Base-by-base conservation (phyloP, 1,140 invertebrate species). In the Heliothis virescens region DNA sequence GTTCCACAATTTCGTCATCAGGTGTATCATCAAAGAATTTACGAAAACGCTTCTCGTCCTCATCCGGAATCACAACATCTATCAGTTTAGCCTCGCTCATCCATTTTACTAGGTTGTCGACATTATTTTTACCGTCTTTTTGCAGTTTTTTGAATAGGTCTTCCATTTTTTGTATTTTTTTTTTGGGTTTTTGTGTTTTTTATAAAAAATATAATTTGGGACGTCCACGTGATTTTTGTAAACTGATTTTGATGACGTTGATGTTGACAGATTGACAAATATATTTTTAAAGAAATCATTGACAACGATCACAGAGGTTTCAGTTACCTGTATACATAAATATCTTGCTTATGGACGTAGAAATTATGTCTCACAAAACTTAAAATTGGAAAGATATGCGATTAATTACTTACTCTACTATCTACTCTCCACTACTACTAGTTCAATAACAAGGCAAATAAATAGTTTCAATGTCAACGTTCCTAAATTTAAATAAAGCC, bases 111-210 rank as follows among this genome's bases (percentile, higher is more conserved):
- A 60, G 12, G 57, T 29, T 60, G 12, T 29, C 57, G 1, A 60
- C 57, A 13, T 12, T 60, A 15, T 60, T 60, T 13, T 60, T 60
- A 13, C 57, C 57, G 21, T 60, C 57, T 26, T 60, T 60, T 29
- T 60, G 57, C 12, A 60, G 57, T 29, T 60, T 60, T 11, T 60
- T 60, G 11, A 60, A 60, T 0, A 60, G 3, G 2, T 60, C 57
- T 60, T 60, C 57, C 21, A 60, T 26, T 26, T n/a, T 60, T 60
- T 21, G 16, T 18, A 0, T 13, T 60, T 3, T 18, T 60, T 21
- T 60, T 60, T 12, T 10, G 16, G n/a, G n/a, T n/a, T n/a, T n/a
- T n/a, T n/a, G n/a, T n/a, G 0, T 26, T 13, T 12, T 29, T 59
- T 59, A 18, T 59, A 26, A 0, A 26, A 26, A 26, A 18, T 3